Evolutionary conservation across 53 echinoderm and acorn worm genomes (phyloP).

Genomic region (Astropecten irregularis): DNA sequence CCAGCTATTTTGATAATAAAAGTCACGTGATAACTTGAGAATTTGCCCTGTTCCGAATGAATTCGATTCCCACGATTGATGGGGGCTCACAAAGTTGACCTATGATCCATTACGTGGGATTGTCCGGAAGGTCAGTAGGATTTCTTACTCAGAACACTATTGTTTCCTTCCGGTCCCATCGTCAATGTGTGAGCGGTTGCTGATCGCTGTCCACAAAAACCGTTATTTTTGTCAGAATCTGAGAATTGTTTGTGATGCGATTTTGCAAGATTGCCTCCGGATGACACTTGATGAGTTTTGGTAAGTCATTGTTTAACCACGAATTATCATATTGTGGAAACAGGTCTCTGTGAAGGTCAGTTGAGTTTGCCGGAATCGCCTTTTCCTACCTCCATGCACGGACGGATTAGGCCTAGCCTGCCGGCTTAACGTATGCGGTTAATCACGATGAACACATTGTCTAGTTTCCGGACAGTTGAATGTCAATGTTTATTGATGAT

Average conservation of each 20-base stretch:
- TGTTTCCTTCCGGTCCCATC: constrained; percentile 58
- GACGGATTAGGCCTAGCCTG: no score
- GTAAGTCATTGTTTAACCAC: not conserved
- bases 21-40: constrained; percentile 39
- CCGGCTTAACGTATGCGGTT: no score
- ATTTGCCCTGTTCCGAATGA: not conserved
- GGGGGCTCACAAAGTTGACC: not conserved
- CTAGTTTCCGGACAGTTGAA: not conserved
- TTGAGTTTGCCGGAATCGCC: no score
- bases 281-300: not conserved
- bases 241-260: no score
- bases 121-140: not conserved
- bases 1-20: not conserved
- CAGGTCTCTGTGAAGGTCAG: no score
- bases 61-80: constrained; percentile 17
- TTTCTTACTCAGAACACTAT: not conserved
- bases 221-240: no score
- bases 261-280: not conserved
- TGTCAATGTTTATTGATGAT: no score
- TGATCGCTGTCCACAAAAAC: no score
- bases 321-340: no score
- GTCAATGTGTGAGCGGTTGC: no score
- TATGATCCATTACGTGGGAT: not conserved
- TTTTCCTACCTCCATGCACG: no score
- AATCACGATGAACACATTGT: no score